Conservation (phyloP, 2,113 vertebrate species). For the Erythrocebus patas region DNA sequence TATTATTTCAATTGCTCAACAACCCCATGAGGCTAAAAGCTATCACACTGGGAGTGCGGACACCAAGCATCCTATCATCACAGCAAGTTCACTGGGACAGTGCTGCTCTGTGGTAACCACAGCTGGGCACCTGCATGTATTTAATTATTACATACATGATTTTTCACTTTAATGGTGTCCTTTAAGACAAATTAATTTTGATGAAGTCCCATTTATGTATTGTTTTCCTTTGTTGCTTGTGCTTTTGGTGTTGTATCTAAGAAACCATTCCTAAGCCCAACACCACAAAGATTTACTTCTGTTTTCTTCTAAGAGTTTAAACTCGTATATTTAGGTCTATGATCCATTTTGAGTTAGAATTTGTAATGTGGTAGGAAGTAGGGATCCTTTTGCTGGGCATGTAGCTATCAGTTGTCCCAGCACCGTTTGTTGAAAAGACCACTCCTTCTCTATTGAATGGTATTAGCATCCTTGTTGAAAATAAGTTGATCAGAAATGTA, state of each 20-base stretch:
- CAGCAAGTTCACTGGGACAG: not conserved
- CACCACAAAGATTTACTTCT: not conserved
- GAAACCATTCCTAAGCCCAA: not conserved
- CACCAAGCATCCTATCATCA: not conserved
- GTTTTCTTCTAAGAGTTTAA: not conserved
- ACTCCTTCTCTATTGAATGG: not conserved
- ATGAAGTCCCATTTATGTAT: not conserved
- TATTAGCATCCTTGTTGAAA: not conserved
- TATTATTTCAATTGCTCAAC: not conserved
- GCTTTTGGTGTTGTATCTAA: not conserved
- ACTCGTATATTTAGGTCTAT: not conserved
- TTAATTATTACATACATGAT: not conserved
- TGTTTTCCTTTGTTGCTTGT: not conserved
- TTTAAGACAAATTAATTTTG: not conserved
- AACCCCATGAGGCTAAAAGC: not conserved
- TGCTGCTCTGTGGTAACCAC: not conserved
- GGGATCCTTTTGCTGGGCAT: not conserved
- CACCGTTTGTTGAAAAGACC: not conserved
- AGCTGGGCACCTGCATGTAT: not conserved
- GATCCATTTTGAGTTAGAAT: not conserved
- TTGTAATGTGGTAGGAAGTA: not conserved
- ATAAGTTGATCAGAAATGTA: not conserved
- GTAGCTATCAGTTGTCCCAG: not conserved
- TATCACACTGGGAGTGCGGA: accelerated
- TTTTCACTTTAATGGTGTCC: not conserved